A percentile compares a stretch with the other conserved stretches of the same genome.
These are phyloP conservation scores for Zaprionus vittiger DNA, from an alignment of 1,140 invertebrate species.

Conservation along the genomic window DNA sequence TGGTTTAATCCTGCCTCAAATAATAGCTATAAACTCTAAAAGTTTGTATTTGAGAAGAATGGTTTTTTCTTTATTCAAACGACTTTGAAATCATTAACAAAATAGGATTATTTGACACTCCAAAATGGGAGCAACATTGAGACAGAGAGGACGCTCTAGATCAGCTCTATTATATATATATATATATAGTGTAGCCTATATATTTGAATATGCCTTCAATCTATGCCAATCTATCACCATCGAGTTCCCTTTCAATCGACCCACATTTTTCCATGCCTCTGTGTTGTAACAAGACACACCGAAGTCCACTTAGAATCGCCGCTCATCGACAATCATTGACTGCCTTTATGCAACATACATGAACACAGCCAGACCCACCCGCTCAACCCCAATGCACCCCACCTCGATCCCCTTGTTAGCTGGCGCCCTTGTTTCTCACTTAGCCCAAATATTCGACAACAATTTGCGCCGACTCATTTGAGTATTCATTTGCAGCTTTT, in stretches of 20 bases:
- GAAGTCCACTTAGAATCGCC: not conserved
- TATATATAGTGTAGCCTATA: not conserved
- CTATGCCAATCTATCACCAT: not conserved
- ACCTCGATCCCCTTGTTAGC: not conserved
- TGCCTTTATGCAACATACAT: not conserved
- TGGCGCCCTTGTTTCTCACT: conserved; percentile 4
- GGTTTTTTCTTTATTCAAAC: too few relatives aligned
- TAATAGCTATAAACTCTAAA: not conserved
- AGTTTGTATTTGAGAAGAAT: not conserved
- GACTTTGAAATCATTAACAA: too few relatives aligned
- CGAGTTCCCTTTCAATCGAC: not conserved
- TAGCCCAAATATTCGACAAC: conserved; percentile 18
- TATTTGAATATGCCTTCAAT: not conserved
- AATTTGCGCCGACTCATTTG: conserved; percentile 57
- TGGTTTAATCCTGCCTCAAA: not conserved
- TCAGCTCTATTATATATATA: too few relatives aligned
- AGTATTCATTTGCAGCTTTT: conserved; percentile 48
- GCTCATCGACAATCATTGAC: not conserved
- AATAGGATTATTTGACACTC: too few relatives aligned
- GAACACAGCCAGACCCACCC: not conserved
- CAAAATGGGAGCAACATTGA: not conserved
- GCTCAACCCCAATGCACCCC: too few relatives aligned
- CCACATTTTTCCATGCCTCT: not conserved
- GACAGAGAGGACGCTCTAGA: not conserved
- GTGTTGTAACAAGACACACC: not conserved